phyloP scores from a whole-genome alignment of 2,797 vertebrate species.

The Ctenopoma kingsleyae region DNA sequence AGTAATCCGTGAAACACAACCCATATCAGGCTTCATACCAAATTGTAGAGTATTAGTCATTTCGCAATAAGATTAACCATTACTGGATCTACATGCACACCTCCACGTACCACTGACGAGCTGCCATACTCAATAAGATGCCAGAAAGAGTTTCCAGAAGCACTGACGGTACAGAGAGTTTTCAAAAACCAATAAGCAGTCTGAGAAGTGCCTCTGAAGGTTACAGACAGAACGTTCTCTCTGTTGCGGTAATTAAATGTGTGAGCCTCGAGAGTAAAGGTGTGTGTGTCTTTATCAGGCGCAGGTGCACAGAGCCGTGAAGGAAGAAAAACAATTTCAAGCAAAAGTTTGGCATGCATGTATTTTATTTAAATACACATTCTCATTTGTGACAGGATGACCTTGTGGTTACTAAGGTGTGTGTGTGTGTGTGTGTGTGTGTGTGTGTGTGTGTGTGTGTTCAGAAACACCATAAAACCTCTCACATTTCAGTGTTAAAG shows the following conservation, averaged over 20 bases:
- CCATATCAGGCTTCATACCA: slow-evolving; percentile 25
- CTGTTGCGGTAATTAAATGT: slow-evolving; percentile 21
- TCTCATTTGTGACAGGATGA: background rate
- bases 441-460: background rate
- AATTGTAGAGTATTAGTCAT: slow-evolving; percentile 32
- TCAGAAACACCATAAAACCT: background rate
- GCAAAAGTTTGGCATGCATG: background rate
- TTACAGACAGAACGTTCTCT: slow-evolving; percentile 13
- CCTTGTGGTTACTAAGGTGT: background rate
- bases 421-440: too few relatives aligned
- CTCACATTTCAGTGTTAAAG: background rate
- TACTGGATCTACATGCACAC: background rate
- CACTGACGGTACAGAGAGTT: slow-evolving; percentile 6
- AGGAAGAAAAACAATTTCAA: background rate
- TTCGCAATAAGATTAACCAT: slow-evolving; percentile 52
- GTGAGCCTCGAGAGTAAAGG: background rate
- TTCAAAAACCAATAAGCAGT: slow-evolving; percentile 19
- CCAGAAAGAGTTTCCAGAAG: slow-evolving; percentile 5
- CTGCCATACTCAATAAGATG: slow-evolving; percentile 15
- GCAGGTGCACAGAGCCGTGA: background rate
- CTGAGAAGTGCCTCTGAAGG: slow-evolving; percentile 30
- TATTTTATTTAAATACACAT: background rate
- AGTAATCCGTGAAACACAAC: slow-evolving; percentile 55
- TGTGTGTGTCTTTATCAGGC: background rate
- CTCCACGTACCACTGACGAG: slow-evolving; percentile 8